Evolutionary conservation across 2,888 invertebrate species (phyloP).

Genomic region (Actias luna): DNA sequence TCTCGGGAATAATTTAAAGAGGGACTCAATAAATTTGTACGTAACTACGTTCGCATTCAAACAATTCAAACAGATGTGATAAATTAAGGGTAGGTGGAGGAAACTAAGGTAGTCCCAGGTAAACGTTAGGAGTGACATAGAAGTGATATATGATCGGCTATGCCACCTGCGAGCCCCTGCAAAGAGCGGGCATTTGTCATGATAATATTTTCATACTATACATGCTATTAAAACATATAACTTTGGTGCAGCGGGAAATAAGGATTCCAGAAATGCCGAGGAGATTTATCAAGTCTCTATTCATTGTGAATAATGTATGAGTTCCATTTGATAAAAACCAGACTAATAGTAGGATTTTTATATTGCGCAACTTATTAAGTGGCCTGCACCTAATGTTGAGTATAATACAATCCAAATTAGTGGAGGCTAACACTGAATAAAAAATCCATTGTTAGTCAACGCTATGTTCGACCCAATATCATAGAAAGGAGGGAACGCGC

Average conservation of each 20-base stretch:
- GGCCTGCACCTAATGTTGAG: too few relatives aligned
- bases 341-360: neutral
- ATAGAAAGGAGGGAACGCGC: too few relatives aligned
- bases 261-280: neutral
- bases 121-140: slow-evolving; percentile 23
- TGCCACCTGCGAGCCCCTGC: slow-evolving; percentile 14
- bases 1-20: neutral
- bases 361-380: too few relatives aligned
- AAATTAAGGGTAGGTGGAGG: slow-evolving; percentile 35
- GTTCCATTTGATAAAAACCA: neutral
- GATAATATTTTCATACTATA: slow-evolving; percentile 14
- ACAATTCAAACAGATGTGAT: slow-evolving; percentile 35
- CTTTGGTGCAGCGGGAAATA: slow-evolving; percentile 8
- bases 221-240: slow-evolving; percentile 12
- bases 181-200: slow-evolving; percentile 17
- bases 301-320: neutral
- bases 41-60: slow-evolving; percentile 13
- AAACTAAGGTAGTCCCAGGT: slow-evolving; percentile 36
- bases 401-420: too few relatives aligned
- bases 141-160: slow-evolving; percentile 13
- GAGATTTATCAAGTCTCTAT: neutral
- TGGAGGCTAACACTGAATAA: too few relatives aligned
- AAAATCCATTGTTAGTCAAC: too few relatives aligned
- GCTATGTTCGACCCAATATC: too few relatives aligned
- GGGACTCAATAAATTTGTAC: slow-evolving; percentile 10